Conservation (phyloP, 2,888 invertebrate species). For the Eugnorisma glareosa region DNA sequence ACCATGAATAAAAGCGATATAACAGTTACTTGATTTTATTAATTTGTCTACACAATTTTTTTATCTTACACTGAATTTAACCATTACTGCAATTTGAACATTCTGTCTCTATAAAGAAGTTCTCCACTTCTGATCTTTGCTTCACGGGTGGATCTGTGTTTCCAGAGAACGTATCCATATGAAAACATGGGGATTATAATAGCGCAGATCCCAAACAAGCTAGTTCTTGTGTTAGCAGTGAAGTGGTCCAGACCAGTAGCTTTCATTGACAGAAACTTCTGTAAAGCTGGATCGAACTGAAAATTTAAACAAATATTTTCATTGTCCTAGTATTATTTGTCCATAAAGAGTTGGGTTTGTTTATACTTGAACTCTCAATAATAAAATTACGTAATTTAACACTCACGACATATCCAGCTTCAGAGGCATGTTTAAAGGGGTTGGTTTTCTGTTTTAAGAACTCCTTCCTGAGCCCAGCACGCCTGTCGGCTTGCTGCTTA, state of each 20-base stretch:
- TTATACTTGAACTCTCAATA: constrained; percentile 41
- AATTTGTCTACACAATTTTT: constrained; percentile 62
- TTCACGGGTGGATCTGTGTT: constrained; percentile 90
- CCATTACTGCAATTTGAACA: constrained; percentile 92
- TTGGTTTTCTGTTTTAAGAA: constrained; percentile 93
- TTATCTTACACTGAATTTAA: constrained; percentile 43
- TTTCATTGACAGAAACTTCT: constrained; percentile 94
- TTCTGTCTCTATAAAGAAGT: constrained; percentile 94
- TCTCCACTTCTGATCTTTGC: constrained; percentile 92
- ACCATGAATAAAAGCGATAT: constrained; percentile 29
- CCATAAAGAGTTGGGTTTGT: constrained; percentile 31
- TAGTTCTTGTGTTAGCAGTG: constrained; percentile 91
- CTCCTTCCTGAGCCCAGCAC: constrained; percentile 92
- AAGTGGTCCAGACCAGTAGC: constrained; percentile 92
- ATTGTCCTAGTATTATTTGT: not conserved
- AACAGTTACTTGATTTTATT: constrained; percentile 62
- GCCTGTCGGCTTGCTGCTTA: constrained; percentile 91
- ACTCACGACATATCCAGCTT: constrained; percentile 94
- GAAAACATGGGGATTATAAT: constrained; percentile 90
- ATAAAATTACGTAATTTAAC: constrained; percentile 85
- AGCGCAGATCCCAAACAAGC: constrained; percentile 87
- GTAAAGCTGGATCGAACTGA: constrained; percentile 95
- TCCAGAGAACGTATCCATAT: constrained; percentile 89
- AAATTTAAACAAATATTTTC: constrained; percentile 72
- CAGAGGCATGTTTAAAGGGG: constrained; percentile 93